Evolutionary conservation across 2,797 vertebrate species (phyloP).

Genomic region (Siniperca undulata): DNA sequence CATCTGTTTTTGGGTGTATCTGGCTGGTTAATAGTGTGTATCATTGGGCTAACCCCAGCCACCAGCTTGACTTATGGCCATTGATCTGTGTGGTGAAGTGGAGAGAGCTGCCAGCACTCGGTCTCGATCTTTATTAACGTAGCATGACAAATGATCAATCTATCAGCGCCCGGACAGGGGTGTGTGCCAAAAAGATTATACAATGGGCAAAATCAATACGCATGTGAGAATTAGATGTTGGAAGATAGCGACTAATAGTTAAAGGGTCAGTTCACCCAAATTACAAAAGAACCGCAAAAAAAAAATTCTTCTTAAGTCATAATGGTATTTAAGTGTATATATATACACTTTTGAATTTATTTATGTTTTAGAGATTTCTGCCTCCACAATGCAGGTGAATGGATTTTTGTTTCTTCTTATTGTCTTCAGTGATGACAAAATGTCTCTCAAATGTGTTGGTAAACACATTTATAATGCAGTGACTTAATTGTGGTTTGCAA

Average conservation of each 20-base stretch:
- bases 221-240: slow-evolving; percentile 17
- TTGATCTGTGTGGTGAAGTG: slow-evolving; percentile 69
- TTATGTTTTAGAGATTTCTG: neutral
- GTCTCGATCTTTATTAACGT: slow-evolving; percentile 70
- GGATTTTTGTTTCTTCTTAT: neutral
- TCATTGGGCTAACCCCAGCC: slow-evolving; percentile 69
- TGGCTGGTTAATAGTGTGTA: slow-evolving; percentile 68
- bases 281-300: neutral
- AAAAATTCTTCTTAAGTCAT: neutral
- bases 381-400: neutral
- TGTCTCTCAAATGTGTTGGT: neutral
- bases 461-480: neutral
- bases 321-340: neutral
- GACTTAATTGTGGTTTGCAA: neutral
- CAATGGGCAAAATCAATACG: slow-evolving; percentile 56
- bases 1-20: slow-evolving; percentile 51
- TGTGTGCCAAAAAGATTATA: slow-evolving; percentile 49
- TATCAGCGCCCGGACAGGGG: slow-evolving; percentile 41
- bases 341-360: neutral
- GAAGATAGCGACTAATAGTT: neutral
- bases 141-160: slow-evolving; percentile 77
- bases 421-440: neutral
- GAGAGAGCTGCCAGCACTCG: slow-evolving; percentile 53
- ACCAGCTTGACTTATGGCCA: slow-evolving; percentile 74
- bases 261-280: slow-evolving; percentile 23